Evolutionary conservation across 2,113 vertebrate species (phyloP).

Genomic region (Numida meleagris): DNA sequence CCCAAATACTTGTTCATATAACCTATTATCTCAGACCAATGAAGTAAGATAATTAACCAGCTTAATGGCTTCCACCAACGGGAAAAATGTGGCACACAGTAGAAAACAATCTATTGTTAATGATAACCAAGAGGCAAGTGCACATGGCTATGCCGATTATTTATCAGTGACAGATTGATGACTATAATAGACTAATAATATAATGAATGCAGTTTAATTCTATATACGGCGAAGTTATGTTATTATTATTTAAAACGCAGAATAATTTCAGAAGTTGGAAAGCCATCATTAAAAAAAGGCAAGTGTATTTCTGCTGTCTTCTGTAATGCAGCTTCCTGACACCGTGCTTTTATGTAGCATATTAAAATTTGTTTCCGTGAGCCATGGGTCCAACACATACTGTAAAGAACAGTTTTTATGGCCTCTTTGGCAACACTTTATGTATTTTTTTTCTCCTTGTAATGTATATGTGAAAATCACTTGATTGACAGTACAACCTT

Average conservation of each 20-base stretch:
- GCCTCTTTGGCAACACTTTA: neutral
- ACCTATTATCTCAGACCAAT: neutral
- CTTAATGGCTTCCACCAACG: neutral
- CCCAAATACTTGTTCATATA: neutral
- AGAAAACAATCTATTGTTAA: neutral
- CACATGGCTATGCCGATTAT: slow-evolving; percentile 18
- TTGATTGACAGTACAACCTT: neutral
- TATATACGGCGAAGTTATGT: neutral
- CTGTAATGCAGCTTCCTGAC: fast-evolving
- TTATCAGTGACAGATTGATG: slow-evolving; percentile 52
- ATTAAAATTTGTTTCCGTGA: neutral
- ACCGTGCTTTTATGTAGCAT: neutral
- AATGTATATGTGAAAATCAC: neutral
- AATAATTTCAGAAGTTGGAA: neutral
- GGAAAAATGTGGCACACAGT: neutral
- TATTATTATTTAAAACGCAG: slow-evolving; percentile 13
- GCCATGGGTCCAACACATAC: neutral
- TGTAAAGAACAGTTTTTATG: neutral
- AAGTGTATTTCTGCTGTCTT: fast-evolving
- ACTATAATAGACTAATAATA: slow-evolving; percentile 38
- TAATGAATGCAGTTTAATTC: slow-evolving; percentile 45
- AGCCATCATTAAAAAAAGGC: neutral
- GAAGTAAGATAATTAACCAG: neutral
- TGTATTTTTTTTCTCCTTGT: neutral
- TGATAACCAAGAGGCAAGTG: slow-evolving; percentile 18